Evolutionary conservation across 1,140 invertebrate species (phyloP).

Genomic region (Diorhabda sublineata): DNA sequence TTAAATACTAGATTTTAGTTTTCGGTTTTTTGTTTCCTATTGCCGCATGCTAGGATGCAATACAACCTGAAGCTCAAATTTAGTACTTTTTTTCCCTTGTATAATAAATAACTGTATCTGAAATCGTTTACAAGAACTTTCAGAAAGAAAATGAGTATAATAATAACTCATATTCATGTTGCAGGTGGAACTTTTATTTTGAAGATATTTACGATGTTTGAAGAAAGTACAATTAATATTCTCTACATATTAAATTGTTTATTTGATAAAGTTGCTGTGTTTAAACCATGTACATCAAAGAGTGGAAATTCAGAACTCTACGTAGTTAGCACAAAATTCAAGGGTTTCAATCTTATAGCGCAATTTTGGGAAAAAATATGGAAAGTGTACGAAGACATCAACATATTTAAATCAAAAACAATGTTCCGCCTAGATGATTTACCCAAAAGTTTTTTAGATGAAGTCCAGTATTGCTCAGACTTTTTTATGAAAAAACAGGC

Average conservation of each 20-base stretch:
- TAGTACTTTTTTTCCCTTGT: no score
- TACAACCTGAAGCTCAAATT: no score
- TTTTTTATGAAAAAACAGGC: constrained; percentile 65
- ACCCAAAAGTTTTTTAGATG: constrained; percentile 62
- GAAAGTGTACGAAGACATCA: constrained; percentile 49
- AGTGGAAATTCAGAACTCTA: constrained; percentile 94
- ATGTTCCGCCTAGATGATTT: constrained; percentile 62
- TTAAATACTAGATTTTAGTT: no score
- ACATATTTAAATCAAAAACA: constrained; percentile 37
- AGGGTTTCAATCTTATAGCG: constrained; percentile 48
- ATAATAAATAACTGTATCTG: background rate
- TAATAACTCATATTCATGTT: constrained; percentile 34
- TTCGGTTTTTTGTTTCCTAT: no score
- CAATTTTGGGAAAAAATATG: constrained; percentile 50
- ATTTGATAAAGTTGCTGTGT: constrained; percentile 69
- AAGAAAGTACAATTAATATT: constrained; percentile 72
- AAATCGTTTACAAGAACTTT: constrained; percentile 7
- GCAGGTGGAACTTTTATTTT: constrained; percentile 75
- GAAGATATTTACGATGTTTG: constrained; percentile 93
- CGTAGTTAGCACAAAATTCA: constrained; percentile 70
- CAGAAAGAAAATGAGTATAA: background rate
- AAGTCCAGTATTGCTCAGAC: constrained; percentile 59
- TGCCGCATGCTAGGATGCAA: no score
- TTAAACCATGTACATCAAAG: constrained; percentile 88
- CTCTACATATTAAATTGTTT: constrained; percentile 74